A percentile compares a stretch with the other conserved stretches of the same genome.
Conservation (phyloP, 2,888 invertebrate species). For the Leucoma salicis region DNA sequence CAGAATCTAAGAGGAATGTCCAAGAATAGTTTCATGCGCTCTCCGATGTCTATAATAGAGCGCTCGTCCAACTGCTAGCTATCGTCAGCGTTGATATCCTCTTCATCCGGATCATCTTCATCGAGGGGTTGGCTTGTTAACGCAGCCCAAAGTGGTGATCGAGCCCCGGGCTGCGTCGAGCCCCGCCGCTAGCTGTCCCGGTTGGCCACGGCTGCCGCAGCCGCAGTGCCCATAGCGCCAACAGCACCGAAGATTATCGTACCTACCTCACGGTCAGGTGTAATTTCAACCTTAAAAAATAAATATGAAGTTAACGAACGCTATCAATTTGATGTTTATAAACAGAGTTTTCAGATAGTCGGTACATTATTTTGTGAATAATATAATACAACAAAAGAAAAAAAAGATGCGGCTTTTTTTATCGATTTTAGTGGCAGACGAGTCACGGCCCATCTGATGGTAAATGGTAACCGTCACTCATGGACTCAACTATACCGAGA, state of each 20-base stretch:
- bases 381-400: no score
- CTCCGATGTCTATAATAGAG: slow-evolving; percentile 79
- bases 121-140: slow-evolving; percentile 86
- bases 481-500: no score
- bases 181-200: slow-evolving; percentile 84
- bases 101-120: slow-evolving; percentile 57
- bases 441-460: no score
- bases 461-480: no score
- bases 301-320: no score
- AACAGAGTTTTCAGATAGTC: no score
- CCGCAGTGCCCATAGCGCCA: slow-evolving; percentile 65
- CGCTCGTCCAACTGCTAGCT: slow-evolving; percentile 83
- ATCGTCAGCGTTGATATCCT: slow-evolving; percentile 50
- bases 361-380: no score
- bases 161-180: slow-evolving; percentile 72
- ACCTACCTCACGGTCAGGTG: slow-evolving; percentile 76
- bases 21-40: slow-evolving; percentile 80
- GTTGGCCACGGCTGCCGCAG: slow-evolving; percentile 54
- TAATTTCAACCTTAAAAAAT: slow-evolving; percentile 65
- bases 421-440: no score
- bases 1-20: slow-evolving; percentile 83
- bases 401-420: no score
- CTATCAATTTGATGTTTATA: no score
- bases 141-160: slow-evolving; percentile 91
- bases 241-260: slow-evolving; percentile 55